phyloP scores from a whole-genome alignment of 2,113 vertebrate species.

The Coptodon rendalli region DNA sequence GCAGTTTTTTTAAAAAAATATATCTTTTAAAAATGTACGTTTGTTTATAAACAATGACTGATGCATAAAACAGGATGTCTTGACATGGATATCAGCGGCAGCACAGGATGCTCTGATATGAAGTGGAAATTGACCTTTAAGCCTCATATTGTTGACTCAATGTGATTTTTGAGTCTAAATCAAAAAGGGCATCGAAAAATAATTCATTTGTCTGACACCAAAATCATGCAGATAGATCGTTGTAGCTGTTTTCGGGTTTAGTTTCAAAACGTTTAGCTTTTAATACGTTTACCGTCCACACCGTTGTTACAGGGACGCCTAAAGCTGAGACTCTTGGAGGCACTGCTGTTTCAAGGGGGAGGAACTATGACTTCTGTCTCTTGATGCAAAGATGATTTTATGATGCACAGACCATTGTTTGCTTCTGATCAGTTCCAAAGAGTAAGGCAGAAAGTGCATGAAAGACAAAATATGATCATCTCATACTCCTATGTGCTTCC shows the following conservation, averaged over 20 bases:
- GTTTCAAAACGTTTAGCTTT: background rate
- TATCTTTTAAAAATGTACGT: background rate
- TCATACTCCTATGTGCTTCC: background rate
- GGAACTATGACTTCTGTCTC: background rate
- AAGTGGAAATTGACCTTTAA: background rate
- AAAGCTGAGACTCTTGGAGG: background rate
- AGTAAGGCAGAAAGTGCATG: background rate
- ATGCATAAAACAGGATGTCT: background rate
- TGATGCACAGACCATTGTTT: background rate
- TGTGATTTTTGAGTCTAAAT: background rate
- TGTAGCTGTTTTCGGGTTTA: rapidly evolving
- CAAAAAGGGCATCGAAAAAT: background rate
- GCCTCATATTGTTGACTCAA: background rate
- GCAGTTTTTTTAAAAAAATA: background rate
- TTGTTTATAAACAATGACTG: background rate
- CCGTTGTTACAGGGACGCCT: background rate
- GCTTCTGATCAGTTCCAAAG: background rate
- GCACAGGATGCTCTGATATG: background rate
- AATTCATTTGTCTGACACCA: background rate
- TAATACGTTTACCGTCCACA: background rate
- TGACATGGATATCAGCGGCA: rapidly evolving
- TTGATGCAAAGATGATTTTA: background rate
- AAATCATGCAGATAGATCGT: background rate
- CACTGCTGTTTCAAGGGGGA: background rate
- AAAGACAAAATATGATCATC: background rate